phyloP scores from a whole-genome alignment of 2,113 vertebrate species.

The Ctenomys sociabilis region DNA sequence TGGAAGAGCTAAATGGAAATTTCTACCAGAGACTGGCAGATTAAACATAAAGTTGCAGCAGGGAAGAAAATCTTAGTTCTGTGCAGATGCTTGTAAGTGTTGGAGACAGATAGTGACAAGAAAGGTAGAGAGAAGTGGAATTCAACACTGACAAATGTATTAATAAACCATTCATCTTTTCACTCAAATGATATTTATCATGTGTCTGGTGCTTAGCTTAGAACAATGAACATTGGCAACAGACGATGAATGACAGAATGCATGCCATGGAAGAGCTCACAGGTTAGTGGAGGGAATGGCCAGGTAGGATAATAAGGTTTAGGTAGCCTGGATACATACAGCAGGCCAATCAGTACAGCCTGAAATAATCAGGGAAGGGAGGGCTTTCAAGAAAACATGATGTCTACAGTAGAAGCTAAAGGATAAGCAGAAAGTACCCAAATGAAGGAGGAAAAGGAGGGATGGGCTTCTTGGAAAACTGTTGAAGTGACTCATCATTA shows the following conservation, averaged over 20 bases:
- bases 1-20: conserved; percentile 16
- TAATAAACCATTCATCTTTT: not conserved
- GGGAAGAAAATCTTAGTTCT: conserved; percentile 10
- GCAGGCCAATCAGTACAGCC: not conserved
- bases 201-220: not conserved
- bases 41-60: conserved; percentile 16
- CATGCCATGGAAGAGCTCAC: conserved; percentile 1
- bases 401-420: not conserved
- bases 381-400: not conserved
- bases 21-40: not conserved
- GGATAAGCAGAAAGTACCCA: not conserved
- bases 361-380: not conserved
- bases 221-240: not conserved
- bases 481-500: not conserved
- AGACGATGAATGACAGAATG: not conserved
- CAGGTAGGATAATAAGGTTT: not conserved
- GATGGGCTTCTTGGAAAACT: not conserved
- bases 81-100: not conserved
- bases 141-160: not conserved
- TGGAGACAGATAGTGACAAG: not conserved
- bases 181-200: conserved; percentile 14
- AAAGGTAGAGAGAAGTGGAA: conserved; percentile 2
- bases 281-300: conserved; percentile 7
- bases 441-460: not conserved
- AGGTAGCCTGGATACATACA: conserved; percentile 36